Evolutionary conservation across 2,113 vertebrate species (phyloP).

Genomic region (Xenotilapia longispinis): DNA sequence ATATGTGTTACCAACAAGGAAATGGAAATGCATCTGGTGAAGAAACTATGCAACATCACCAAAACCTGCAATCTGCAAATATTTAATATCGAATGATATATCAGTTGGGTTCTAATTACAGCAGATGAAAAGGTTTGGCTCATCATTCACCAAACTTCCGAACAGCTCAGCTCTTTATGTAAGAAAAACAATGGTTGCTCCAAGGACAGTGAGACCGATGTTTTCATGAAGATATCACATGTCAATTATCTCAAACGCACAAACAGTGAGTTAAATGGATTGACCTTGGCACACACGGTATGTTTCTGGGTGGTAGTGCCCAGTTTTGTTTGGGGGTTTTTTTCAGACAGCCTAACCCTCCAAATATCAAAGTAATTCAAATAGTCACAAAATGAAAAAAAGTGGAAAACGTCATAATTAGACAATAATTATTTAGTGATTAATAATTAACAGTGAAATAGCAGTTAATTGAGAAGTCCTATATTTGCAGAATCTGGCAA

Average conservation of each 20-base stretch:
- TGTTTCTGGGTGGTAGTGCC: not conserved
- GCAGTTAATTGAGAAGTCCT: not conserved
- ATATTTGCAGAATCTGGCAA: not conserved
- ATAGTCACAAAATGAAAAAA: not conserved
- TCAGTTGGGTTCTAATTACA: not conserved
- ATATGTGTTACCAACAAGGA: not conserved
- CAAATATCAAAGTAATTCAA: not conserved
- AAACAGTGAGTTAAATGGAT: not conserved
- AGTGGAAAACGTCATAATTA: not conserved
- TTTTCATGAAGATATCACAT: not conserved
- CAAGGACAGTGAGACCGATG: not conserved
- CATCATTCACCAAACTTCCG: fast-evolving
- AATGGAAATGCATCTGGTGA: not conserved
- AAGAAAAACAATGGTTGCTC: not conserved
- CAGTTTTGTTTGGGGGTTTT: fast-evolving
- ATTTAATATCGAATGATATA: not conserved
- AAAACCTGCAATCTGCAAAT: not conserved
- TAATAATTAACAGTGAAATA: not conserved
- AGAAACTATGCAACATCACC: not conserved
- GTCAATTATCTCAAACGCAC: not conserved
- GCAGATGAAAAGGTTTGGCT: not conserved
- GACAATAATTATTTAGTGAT: not conserved
- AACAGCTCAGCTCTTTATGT: not conserved
- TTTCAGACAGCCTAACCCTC: not conserved
- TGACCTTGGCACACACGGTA: not conserved